phyloP scores from a whole-genome alignment of 2,888 invertebrate species.

The Aromia moschata region DNA sequence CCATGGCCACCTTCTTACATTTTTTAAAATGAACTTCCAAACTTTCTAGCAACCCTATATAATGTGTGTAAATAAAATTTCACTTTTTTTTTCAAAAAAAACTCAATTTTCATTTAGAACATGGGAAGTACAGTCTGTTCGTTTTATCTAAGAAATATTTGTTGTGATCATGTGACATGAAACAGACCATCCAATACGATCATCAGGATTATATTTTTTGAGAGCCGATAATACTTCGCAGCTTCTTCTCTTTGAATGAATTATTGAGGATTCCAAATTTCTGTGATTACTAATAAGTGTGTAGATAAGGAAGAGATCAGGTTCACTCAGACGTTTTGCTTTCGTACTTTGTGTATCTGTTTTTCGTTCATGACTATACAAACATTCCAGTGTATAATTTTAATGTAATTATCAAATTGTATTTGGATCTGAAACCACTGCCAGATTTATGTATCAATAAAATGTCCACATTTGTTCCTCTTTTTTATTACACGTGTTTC shows the following conservation, averaged over 20 bases:
- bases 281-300: conserved; percentile 62
- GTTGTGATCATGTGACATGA: background rate
- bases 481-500: conserved; percentile 1
- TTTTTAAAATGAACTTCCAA: too few species aligned
- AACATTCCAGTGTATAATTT: conserved; percentile 59
- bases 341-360: conserved; percentile 57
- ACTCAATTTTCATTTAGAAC: too few species aligned
- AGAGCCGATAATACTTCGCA: background rate
- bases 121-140: too few species aligned
- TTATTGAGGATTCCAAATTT: conserved; percentile 47
- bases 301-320: conserved; percentile 47
- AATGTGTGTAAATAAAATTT: too few species aligned
- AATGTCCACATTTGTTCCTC: conserved; percentile 50
- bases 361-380: conserved; percentile 15
- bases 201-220: conserved; percentile 10
- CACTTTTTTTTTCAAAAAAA: too few species aligned
- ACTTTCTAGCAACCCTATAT: too few species aligned
- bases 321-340: conserved; percentile 37
- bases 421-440: conserved; percentile 62
- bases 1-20: too few species aligned
- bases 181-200: background rate
- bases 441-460: conserved; percentile 60
- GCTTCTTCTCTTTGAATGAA: conserved; percentile 36
- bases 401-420: conserved; percentile 60
- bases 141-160: too few species aligned